Evolutionary conservation across 2,797 vertebrate species (phyloP), one percentile per base, ranked within the genome.

Genomic region (Atherinosoma microstoma): DNA sequence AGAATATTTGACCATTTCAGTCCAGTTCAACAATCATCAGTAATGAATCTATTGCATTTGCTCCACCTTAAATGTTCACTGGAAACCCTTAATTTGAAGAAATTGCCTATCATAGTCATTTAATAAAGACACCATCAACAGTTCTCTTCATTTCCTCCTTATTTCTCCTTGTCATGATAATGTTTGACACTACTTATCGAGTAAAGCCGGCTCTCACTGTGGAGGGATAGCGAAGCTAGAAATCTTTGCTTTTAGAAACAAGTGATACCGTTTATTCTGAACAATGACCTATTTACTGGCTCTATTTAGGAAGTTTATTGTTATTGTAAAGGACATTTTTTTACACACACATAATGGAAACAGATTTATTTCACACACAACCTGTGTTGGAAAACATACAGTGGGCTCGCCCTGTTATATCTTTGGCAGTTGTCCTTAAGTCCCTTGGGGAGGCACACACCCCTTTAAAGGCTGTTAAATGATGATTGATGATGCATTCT

Each of bases 401-500:
- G 84, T 80, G 71, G 77, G 45, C 73, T 64, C 78, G 76, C 74
- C 74, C 77, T 6, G 87, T 89, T 93, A 76, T 82, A 78, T 86
- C 78, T 81, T 67, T 79, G 78, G 79, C 85, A 81, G 82, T 86
- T 90, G 81, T 91, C 75, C 79, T 60, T 45, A 67, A 86, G 82
- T 70, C 83, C 89, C 87, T 80, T 64, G 75, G 87, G 89, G 88
- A 86, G 73, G 84, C 71, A 24, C 75, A 80, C 75, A 83, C 79
- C 90, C 88, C 80, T 89, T 94, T 92, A 94, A 92, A 89, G 82
- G 79, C 78, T 18, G 51, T 83, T 89, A 91, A 93, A 92, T 87
- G 83, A 91, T 94, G 92, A 94, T 92, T 94, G 92, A 94, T 94
- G 90, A 92, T 79, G 73, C 75, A 42, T 87, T 89, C 69, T 80